A percentile compares a stretch with the other conserved stretches of the same genome.
phyloP scores from a whole-genome alignment of 2,797 vertebrate species.

The Acropternis orthonyx region DNA sequence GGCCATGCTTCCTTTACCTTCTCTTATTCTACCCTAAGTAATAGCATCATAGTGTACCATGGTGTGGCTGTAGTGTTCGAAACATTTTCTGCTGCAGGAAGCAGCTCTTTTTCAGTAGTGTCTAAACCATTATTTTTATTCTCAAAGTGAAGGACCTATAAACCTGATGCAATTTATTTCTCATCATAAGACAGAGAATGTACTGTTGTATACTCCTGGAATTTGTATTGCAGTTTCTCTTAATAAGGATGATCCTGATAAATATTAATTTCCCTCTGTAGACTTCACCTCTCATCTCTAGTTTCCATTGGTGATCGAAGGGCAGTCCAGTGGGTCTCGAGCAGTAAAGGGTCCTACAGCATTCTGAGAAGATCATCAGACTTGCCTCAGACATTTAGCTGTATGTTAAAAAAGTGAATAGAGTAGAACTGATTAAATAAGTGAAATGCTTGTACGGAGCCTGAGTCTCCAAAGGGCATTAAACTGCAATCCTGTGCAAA shows the following conservation, averaged over 20 bases:
- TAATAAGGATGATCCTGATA: neutral
- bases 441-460: neutral
- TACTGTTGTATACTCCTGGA: neutral
- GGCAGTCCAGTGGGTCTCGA: neutral
- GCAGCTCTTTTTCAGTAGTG: neutral
- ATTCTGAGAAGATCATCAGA: neutral
- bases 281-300: neutral
- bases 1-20: neutral
- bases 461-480: neutral
- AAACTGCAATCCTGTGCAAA: neutral
- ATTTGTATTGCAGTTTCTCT: neutral
- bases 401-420: neutral
- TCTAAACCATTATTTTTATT: neutral
- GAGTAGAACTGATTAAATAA: slow-evolving; percentile 1
- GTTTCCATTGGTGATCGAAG: neutral
- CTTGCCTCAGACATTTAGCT: neutral
- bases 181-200: neutral
- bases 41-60: neutral
- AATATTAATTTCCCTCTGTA: neutral
- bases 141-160: neutral
- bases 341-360: neutral
- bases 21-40: neutral
- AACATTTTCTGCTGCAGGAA: neutral
- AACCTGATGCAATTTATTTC: neutral
- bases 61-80: neutral